Base-by-base conservation (phyloP, 2,888 invertebrate genomes). In the Rhimphoctona megacephalus region DNA sequence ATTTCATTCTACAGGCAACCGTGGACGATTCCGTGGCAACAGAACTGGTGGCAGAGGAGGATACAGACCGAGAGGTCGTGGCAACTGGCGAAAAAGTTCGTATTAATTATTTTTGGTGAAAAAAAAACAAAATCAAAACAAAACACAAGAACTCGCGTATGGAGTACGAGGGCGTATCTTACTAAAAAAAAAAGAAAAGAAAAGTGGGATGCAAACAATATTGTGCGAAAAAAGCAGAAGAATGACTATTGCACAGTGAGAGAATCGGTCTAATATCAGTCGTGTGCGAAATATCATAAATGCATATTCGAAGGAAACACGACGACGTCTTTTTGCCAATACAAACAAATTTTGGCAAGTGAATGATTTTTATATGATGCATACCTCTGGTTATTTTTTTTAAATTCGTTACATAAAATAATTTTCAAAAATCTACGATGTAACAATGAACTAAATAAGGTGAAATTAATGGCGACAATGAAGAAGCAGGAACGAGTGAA, bases 71-170 rank as follows among this genome's bases (percentile, higher is more conserved):
- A 90, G 93, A 67, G 92, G 92, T 77, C 94, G 94, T 52, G 92
- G 93, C 57, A 90, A 92, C 30, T 94, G 94, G 94, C 91, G 93
- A 85, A 94, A 94, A 83, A 94, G 92, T 89, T 88, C 93, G 69
- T 94, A 94, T 82, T 94, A 94, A 88, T 84, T 52, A 64, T 9
- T 64, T 85, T 81, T 39, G 14, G 52, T 67, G 49, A n/a, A 49
- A 17, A 77, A 70, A 39, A 7, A 39, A 36, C 36, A 36, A 36
- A 3, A 36, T 5, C 36, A 36, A 36, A 39, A 64, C 11, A 17
- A 76, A 14, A 61, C 17, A 70, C 54, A 64, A 70, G 33, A 43
- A 74, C 54, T n/a, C 67, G 49, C 73, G 81, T 61, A 25, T 73
- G 30, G 70, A 69, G 61, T 14, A 73, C 73, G 2, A 61, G 61